Evolutionary conservation across 2,797 vertebrate genomes (phyloP).

Genomic region (Sebastes hubbsi): DNA sequence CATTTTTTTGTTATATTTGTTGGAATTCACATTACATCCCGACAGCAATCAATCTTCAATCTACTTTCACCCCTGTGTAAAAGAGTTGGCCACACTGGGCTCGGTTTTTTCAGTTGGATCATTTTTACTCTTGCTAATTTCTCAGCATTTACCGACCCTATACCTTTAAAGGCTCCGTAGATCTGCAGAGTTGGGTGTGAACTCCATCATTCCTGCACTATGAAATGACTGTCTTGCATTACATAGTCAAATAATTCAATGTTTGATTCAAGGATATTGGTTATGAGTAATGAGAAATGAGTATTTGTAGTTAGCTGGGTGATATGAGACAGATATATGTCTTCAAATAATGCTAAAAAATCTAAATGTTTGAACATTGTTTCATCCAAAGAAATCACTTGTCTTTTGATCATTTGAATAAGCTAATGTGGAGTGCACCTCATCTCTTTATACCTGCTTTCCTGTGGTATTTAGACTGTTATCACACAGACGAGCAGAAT

Average conservation of each 20-base stretch:
- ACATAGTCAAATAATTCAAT: neutral
- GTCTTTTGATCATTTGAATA: neutral
- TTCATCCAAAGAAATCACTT: neutral
- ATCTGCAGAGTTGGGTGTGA: neutral
- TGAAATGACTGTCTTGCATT: neutral
- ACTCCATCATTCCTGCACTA: neutral
- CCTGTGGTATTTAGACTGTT: constrained; percentile 8
- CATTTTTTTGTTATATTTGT: no score
- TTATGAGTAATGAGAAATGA: neutral
- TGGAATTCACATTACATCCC: no score
- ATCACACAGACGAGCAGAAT: neutral
- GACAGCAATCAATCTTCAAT: no score
- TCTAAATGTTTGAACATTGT: neutral
- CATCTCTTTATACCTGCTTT: constrained; percentile 30
- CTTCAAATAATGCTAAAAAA: neutral
- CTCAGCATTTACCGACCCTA: no score
- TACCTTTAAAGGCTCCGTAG: neutral
- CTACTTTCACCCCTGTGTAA: no score
- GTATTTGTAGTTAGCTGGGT: neutral
- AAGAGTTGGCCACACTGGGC: no score
- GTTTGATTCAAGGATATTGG: neutral
- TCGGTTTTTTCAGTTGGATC: no score
- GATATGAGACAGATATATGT: neutral
- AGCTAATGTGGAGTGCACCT: neutral
- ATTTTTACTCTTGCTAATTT: no score